Evolutionary conservation across 2,797 vertebrate genomes (phyloP), one percentile per base, ranked within the genome.

Genomic region (Acanthurus leucopareius): DNA sequence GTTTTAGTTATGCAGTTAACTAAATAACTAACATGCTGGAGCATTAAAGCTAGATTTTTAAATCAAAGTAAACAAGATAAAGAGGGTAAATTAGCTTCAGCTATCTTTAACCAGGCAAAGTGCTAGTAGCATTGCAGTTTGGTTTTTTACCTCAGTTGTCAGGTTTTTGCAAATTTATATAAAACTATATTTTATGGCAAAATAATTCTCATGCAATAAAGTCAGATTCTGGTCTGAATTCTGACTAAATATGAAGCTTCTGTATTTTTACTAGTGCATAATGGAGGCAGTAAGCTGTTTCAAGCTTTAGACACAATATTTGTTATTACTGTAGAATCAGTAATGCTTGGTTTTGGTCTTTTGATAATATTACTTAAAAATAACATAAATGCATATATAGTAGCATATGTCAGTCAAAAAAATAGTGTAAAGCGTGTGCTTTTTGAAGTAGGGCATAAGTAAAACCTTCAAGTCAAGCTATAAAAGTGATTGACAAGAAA

Each of bases 401-500:
- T 2, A 32, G 28, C 25, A 25, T 25, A 25, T 25, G 15, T 56
- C 0, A 16, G 32, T 13, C 25, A 25, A n/a, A 42, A 4, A 45
- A 52, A 3, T 49, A 13, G 7, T 58, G 51, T 16, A 25, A 66
- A 57, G 61, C 0, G 17, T 19, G 11, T 67, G 32, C n/a, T 51
- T 60, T 5, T 17, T 15, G 4, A 51, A 22, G 10, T 8, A 17
- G 8, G 7, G 22, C 5, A 11, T 3, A n/a, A 47, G 44, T 32
- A 35, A 67, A 69, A 70, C 10, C 14, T 35, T 74, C 17, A 25
- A 19, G 10, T 66, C 71, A 10, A 48, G 17, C n/a, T 45, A 14
- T 63, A n/a, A 69, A 72, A 3, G n/a, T 40, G 15, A 67, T 8
- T 22, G 32, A 51, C 13, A 40, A 59, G 22, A 57, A 53, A 75